phyloP scores from a whole-genome alignment of 1,140 invertebrate genomes.

The Archegozetes longisetosus region DNA sequence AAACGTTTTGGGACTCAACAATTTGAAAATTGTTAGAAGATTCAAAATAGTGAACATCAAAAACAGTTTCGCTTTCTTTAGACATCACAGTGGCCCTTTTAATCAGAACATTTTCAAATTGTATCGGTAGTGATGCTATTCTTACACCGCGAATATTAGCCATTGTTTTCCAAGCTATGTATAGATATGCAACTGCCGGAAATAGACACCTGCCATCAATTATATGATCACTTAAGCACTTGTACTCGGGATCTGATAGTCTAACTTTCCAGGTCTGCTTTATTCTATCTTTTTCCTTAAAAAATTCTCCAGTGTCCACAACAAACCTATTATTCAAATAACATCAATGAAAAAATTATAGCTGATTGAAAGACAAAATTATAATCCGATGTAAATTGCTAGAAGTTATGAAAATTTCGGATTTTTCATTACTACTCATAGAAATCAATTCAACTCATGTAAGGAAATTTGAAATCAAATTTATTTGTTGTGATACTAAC shows the following conservation, averaged over 20 bases:
- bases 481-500: conserved; percentile 56
- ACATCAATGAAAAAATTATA: no score
- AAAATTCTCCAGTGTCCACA: no score
- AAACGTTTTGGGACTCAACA: neutral
- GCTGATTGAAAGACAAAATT: no score
- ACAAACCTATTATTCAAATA: no score
- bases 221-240: conserved; percentile 63
- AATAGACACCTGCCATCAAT: conserved; percentile 88
- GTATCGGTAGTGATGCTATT: conserved; percentile 39
- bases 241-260: conserved; percentile 55
- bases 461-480: no score
- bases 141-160: conserved; percentile 60
- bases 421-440: no score
- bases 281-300: no score
- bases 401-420: no score
- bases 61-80: conserved; percentile 7
- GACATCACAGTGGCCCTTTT: conserved; percentile 80
- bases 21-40: neutral
- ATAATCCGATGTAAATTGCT: no score
- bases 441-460: no score
- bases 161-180: conserved; percentile 78
- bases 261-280: conserved; percentile 55
- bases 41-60: neutral
- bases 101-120: conserved; percentile 74
- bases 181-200: conserved; percentile 87